Evolutionary conservation across 2,797 vertebrate genomes (phyloP), one percentile per base, ranked within the genome.

Genomic region (Chloroceryle amazona): DNA sequence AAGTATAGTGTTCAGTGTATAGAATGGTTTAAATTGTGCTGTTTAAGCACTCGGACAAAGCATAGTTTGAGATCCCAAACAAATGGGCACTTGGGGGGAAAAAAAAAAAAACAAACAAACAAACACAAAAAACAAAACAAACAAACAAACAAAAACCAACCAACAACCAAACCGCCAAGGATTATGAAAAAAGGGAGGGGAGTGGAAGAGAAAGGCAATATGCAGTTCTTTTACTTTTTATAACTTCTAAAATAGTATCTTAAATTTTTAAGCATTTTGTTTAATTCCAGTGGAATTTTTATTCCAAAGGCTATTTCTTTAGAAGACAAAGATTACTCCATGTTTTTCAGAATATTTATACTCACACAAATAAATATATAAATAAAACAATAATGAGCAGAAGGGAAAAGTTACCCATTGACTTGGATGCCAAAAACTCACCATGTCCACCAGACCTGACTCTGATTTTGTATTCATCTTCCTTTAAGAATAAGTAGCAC

Each of bases 161-260:
- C 39, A 41, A 41, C 41, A 41, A 41, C 41, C 41, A 41, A 46
- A 46, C 20, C 10, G 22, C 44, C 2, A 75, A 5, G 3, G 3
- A 29, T 1, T 11, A 8, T 15, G 7, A 19, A 7, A 1, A 49
- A 58, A 42, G 20, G 13, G 4, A 23, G 41, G 3, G 2, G 21
- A 88, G 5, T 31, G 3, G 47, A 39, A 65, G 4, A 62, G 6
- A 87, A 80, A 67, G 23, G 9, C 13, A 89, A 66, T 29, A 39
- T 6, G 21, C 10, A 28, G 37, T 25, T 68, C 22, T 71, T 90
- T 41, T 47, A 42, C 49, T 39, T 74, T 42, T 31, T 35, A 3
- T 71, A 44, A 78, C 19, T 55, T 72, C n/a, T 81, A 55, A 39
- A 86, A 33, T 28, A 68, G 12, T 23, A 58, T 26, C 54, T 37